phyloP scores from a whole-genome alignment of 2,113 vertebrate species.

The Zapus hudsonius region DNA sequence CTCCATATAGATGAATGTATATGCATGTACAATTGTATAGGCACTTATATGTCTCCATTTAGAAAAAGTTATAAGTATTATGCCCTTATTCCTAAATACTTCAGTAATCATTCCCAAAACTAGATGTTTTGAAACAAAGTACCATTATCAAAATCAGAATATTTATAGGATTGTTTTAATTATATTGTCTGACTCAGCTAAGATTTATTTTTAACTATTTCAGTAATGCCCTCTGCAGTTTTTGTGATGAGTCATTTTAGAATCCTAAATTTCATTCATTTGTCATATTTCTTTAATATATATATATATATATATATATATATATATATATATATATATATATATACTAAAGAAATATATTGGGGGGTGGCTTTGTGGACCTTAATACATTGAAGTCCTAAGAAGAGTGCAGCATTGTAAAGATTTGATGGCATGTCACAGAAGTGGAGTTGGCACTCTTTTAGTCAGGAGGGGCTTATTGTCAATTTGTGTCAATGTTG shows the following conservation, averaged over 20 bases:
- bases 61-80: not conserved
- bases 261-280: not conserved
- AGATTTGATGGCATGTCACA: not conserved
- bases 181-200: not conserved
- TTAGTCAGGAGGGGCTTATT: not conserved
- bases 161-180: not conserved
- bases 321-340: too few species aligned
- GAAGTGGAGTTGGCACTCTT: not conserved
- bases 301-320: not conserved
- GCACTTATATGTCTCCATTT: not conserved
- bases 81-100: not conserved
- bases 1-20: not conserved
- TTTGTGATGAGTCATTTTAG: not conserved
- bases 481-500: not conserved
- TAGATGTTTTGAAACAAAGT: not conserved
- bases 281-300: not conserved
- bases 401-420: not conserved
- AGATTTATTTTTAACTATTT: not conserved
- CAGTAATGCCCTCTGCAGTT: not conserved
- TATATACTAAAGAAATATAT: too few species aligned
- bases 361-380: too few species aligned
- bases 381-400: not conserved
- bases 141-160: not conserved
- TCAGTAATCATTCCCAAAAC: not conserved
- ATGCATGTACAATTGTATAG: not conserved